Conservation (phyloP, 2,113 vertebrate species). For the Melierax canorus region DNA sequence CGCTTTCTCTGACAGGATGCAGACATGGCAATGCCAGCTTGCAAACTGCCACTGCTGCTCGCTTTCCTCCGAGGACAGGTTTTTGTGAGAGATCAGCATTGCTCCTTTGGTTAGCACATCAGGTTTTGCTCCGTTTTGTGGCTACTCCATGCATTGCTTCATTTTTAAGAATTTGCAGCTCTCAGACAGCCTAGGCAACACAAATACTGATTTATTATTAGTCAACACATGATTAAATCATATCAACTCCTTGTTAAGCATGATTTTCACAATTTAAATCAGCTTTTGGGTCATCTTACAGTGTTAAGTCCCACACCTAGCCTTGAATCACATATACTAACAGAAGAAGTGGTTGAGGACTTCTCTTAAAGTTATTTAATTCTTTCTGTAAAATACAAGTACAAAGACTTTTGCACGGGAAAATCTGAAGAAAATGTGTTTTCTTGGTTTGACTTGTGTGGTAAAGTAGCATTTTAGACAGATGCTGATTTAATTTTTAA, state of each 20-base stretch:
- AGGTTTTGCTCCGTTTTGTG: background rate
- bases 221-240: background rate
- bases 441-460: background rate
- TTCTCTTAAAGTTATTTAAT: background rate
- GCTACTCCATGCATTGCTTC: background rate
- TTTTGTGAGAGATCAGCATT: background rate
- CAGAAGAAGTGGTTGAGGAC: background rate
- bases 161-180: background rate
- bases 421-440: background rate
- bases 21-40: background rate
- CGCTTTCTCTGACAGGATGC: background rate
- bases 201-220: background rate
- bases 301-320: background rate
- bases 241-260: background rate
- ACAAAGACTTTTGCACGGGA: background rate
- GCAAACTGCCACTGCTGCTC: background rate
- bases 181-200: background rate
- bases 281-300: background rate
- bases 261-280: background rate
- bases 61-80: background rate
- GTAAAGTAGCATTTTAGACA: background rate
- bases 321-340: background rate
- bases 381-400: background rate
- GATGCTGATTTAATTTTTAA: background rate
- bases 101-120: background rate